A percentile compares a stretch with the other conserved stretches of the same genome.
These are phyloP conservation scores for Epiblema foenella DNA, from an alignment of 2,888 invertebrate species.

Conservation along the genomic window DNA sequence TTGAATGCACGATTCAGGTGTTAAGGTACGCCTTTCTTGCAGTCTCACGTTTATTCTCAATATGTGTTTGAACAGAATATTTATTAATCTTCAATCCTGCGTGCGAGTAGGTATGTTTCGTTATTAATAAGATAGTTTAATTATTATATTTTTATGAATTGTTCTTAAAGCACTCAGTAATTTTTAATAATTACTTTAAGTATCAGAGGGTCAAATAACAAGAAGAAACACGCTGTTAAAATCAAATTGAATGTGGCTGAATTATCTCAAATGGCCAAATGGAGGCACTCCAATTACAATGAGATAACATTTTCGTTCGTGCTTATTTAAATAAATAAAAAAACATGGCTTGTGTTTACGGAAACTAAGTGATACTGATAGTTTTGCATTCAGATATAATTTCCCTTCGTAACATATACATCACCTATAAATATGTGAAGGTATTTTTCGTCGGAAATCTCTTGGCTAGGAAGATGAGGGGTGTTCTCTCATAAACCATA, in stretches of 20 bases:
- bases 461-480: no score
- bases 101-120: neutral
- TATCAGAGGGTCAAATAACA: neutral
- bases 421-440: no score
- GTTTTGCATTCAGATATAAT: no score
- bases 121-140: neutral
- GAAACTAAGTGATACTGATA: no score
- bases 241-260: conserved; percentile 5
- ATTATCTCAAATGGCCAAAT: conserved; percentile 35
- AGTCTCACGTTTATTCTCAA: conserved; percentile 15
- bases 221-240: conserved; percentile 10
- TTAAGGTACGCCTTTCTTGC: conserved; percentile 19
- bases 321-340: no score
- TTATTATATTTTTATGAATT: neutral
- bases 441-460: no score
- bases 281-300: conserved; percentile 28
- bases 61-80: no score
- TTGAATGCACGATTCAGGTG: conserved; percentile 38
- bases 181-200: neutral
- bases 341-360: no score
- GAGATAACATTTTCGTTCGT: neutral
- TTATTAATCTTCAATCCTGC: no score
- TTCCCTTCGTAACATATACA: no score
- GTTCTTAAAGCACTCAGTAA: neutral
- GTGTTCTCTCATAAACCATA: no score